Percentiles rank a stretch among this genome's conserved stretches.
Conservation (phyloP, 2,888 invertebrate species). For the Dasysyrphus tricinctus region DNA sequence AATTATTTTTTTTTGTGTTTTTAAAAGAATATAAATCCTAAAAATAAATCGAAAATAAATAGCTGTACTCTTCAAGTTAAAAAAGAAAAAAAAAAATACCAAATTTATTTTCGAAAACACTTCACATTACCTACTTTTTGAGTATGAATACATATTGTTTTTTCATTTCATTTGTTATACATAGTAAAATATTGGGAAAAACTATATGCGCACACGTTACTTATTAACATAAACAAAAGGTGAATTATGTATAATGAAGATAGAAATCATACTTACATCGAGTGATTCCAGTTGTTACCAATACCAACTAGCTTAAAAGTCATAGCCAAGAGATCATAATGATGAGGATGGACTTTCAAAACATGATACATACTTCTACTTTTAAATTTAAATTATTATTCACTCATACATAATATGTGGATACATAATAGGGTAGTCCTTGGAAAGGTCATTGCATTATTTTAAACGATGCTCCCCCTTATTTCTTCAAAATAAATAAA, state of each 20-base stretch:
- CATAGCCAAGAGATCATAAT: background rate
- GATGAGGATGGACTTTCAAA: background rate
- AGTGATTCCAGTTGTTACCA: background rate
- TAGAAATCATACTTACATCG: background rate
- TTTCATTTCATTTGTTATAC: slow-evolving; percentile 15
- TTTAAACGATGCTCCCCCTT: no score
- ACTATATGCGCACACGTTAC: slow-evolving; percentile 50
- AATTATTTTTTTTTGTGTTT: background rate
- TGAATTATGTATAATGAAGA: background rate
- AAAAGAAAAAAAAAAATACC: slow-evolving; percentile 8
- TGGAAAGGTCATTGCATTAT: no score
- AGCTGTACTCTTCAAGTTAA: slow-evolving; percentile 40
- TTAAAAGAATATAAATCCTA: slow-evolving; percentile 40
- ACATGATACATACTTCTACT: background rate
- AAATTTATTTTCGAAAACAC: slow-evolving; percentile 18
- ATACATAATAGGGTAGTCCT: no score
- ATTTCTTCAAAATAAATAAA: no score
- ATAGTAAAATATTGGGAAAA: slow-evolving; percentile 41
- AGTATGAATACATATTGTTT: slow-evolving; percentile 29
- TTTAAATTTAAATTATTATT: no score
- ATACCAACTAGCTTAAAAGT: background rate
- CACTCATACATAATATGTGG: no score
- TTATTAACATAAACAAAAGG: slow-evolving; percentile 51
- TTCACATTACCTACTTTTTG: slow-evolving; percentile 10
- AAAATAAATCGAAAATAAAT: slow-evolving; percentile 62